Evolutionary conservation across 2,113 vertebrate genomes (phyloP).

Genomic region (Pongo abelii): DNA sequence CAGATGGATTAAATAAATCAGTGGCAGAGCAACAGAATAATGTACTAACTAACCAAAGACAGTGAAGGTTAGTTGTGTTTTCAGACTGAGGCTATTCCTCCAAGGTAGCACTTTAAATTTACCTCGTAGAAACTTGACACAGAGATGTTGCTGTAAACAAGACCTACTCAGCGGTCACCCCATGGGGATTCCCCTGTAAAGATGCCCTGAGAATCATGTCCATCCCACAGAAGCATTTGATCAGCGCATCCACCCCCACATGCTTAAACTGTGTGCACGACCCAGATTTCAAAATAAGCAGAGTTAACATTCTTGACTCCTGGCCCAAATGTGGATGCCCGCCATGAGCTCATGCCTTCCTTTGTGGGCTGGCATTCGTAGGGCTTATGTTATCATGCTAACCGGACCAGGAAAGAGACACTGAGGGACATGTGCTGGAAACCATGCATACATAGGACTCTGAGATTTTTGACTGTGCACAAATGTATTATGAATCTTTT

Average conservation of each 20-base stretch:
- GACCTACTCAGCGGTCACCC: not conserved
- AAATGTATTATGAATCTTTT: not conserved
- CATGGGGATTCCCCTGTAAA: constrained; percentile 15
- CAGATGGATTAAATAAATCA: not conserved
- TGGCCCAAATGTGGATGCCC: constrained; percentile 64
- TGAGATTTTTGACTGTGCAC: not conserved
- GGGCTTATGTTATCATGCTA: not conserved
- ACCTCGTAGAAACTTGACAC: not conserved
- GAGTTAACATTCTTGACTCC: constrained; percentile 63
- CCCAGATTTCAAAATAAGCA: constrained; percentile 69
- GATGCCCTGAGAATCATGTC: constrained; percentile 12
- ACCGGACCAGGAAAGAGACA: not conserved
- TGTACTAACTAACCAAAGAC: not conserved
- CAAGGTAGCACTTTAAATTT: not conserved
- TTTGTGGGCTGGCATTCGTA: constrained; percentile 15
- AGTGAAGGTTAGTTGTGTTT: not conserved
- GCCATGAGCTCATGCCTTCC: constrained; percentile 61
- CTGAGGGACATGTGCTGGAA: not conserved
- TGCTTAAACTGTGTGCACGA: constrained; percentile 26
- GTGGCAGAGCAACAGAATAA: not conserved
- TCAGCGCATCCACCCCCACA: constrained; percentile 13
- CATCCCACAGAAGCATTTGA: constrained; percentile 53
- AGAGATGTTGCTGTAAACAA: not conserved
- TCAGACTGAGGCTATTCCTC: not conserved
- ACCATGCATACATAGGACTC: not conserved